Evolutionary conservation across 2,113 vertebrate genomes (phyloP).

Genomic region (Tenebrosternarchus preto): DNA sequence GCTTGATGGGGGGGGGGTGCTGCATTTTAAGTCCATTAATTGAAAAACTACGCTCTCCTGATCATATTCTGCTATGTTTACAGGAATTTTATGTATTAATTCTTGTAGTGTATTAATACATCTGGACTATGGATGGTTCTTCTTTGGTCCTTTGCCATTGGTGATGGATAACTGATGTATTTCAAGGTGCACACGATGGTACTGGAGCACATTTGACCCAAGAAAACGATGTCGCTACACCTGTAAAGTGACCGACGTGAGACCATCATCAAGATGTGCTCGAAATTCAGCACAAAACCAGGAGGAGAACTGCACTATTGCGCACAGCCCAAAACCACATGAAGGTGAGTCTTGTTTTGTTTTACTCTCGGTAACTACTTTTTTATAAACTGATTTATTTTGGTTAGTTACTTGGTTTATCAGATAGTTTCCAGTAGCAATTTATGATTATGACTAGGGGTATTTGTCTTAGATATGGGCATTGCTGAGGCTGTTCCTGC

Average conservation of each 20-base stretch:
- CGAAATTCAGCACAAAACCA: constrained; percentile 69
- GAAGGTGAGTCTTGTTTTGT: constrained; percentile 66
- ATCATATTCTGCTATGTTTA: too few species aligned
- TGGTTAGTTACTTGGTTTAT: too few species aligned
- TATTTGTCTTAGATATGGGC: constrained; percentile 60
- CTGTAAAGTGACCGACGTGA: constrained; percentile 84
- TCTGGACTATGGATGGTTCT: too few species aligned
- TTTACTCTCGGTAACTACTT: neutral
- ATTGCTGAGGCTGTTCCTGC: constrained; percentile 63
- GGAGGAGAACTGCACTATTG: constrained; percentile 84
- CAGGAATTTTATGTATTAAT: too few species aligned
- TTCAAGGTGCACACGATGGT: constrained; percentile 84
- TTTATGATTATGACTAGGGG: neutral
- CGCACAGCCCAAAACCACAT: constrained; percentile 76
- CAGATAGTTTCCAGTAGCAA: too few species aligned
- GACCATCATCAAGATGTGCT: constrained; percentile 74
- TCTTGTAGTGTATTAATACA: too few species aligned
- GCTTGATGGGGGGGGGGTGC: too few species aligned
- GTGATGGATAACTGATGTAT: constrained; percentile 18
- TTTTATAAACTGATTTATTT: neutral
- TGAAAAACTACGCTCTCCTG: too few species aligned
- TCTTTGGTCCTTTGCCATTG: too few species aligned
- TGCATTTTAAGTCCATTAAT: too few species aligned
- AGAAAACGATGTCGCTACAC: constrained; percentile 84
- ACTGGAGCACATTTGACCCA: constrained; percentile 90